Conservation (phyloP, 2,113 vertebrate species). For the Oriolus oriolus region DNA sequence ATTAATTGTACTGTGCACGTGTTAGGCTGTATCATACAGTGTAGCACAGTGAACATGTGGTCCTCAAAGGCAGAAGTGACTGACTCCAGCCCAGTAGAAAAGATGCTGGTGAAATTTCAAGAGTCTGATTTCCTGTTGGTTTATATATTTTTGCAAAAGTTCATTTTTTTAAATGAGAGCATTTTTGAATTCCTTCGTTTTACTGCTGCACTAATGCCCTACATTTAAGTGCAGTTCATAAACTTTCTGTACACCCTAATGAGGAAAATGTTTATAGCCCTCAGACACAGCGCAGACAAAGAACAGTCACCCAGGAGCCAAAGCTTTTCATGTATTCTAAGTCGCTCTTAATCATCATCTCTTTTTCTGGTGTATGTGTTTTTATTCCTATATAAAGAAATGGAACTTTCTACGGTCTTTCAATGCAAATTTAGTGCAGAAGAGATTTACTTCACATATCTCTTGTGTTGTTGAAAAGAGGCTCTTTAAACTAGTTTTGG, state of each 20-base stretch:
- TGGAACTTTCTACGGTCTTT: neutral
- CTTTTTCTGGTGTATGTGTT: neutral
- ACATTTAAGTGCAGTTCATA: neutral
- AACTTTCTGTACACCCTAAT: neutral
- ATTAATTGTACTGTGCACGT: neutral
- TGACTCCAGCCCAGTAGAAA: neutral
- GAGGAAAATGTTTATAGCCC: neutral
- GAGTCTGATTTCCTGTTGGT: neutral
- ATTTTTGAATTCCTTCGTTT: neutral
- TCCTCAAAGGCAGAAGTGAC: neutral
- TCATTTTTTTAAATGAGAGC: neutral
- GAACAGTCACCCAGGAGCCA: neutral
- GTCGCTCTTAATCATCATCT: neutral
- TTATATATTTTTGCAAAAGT: neutral
- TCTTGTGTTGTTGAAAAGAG: neutral
- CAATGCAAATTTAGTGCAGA: neutral
- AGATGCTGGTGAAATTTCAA: neutral
- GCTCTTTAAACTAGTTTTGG: neutral
- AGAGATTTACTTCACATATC: neutral
- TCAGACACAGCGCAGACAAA: neutral
- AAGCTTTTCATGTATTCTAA: neutral
- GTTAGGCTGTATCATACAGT: neutral
- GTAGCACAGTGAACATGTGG: rapidly evolving
- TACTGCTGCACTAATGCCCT: neutral
- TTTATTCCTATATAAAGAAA: neutral